These are phyloP conservation scores for Seriola aureovittata DNA, from an alignment of 2,113 vertebrate species.

Conservation along the genomic window DNA sequence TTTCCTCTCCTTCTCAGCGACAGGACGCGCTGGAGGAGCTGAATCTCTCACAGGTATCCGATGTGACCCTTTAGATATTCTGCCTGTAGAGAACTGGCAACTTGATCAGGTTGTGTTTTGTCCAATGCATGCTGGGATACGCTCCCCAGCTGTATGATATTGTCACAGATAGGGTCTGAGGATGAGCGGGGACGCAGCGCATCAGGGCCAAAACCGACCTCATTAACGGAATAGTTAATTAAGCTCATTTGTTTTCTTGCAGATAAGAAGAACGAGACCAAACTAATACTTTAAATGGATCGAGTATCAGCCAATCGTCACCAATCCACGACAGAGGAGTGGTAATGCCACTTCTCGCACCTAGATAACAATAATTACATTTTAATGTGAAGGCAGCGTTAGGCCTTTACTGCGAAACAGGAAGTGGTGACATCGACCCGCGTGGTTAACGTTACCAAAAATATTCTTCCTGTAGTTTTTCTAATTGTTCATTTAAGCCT, in stretches of 20 bases:
- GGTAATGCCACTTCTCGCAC: neutral
- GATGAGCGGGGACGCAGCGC: neutral
- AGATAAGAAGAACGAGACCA: too few relatives aligned
- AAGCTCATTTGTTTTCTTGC: too few relatives aligned
- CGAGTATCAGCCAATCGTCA: too few relatives aligned
- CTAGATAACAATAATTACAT: neutral
- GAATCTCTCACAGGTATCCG: neutral
- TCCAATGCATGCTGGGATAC: neutral
- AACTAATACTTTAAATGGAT: too few relatives aligned
- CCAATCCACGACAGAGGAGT: too few relatives aligned
- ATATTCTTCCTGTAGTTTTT: neutral
- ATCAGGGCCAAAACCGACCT: too few relatives aligned
- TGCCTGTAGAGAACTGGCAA: neutral
- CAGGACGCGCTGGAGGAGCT: neutral
- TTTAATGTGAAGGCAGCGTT: too few relatives aligned
- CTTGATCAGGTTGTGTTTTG: neutral
- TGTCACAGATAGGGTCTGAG: neutral
- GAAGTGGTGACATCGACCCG: too few relatives aligned
- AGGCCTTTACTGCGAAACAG: too few relatives aligned
- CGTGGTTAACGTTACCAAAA: neutral
- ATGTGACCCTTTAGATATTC: neutral
- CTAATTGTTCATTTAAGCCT: too few relatives aligned
- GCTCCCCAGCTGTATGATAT: neutral
- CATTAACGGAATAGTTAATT: too few relatives aligned
- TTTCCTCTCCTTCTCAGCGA: constrained; percentile 11